Percentiles rank a stretch among this genome's conserved stretches.
Evolutionary conservation across 2,888 invertebrate species (phyloP).

Genomic region (Drosophila colorata): DNA sequence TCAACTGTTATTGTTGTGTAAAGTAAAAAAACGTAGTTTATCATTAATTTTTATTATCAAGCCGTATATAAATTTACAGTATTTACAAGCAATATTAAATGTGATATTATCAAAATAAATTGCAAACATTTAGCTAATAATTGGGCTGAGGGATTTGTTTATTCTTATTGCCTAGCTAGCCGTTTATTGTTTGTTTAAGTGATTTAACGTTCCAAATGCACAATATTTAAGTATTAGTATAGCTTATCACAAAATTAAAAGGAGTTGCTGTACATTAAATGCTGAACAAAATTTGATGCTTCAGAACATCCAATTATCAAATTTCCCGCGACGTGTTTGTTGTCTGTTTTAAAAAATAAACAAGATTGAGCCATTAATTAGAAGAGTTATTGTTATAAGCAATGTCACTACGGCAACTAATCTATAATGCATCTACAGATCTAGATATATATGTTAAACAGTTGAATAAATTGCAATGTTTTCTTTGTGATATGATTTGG

Average conservation of each 20-base stretch:
- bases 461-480: constrained; percentile 30
- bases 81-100: constrained; percentile 68
- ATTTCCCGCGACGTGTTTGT: constrained; percentile 81
- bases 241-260: constrained; percentile 70
- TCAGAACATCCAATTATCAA: constrained; percentile 84
- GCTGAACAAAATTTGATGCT: constrained; percentile 26
- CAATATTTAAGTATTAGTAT: constrained; percentile 50
- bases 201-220: constrained; percentile 51
- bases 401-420: constrained; percentile 19
- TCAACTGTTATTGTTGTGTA: no score
- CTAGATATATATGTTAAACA: constrained; percentile 16
- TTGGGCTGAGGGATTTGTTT: constrained; percentile 37
- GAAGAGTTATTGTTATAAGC: constrained; percentile 16
- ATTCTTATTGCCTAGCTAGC: constrained; percentile 41
- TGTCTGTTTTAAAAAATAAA: constrained; percentile 71
- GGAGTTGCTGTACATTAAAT: constrained; percentile 59
- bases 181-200: constrained; percentile 30
- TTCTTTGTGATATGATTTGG: constrained; percentile 51
- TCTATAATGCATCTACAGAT: constrained; percentile 45
- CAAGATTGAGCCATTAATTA: constrained; percentile 51
- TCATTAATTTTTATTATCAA: constrained; percentile 64
- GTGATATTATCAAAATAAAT: constrained; percentile 49
- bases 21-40: no score
- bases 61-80: constrained; percentile 66
- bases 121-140: constrained; percentile 72